These are phyloP conservation scores for Notechis scutatus DNA, from an alignment of 2,113 vertebrate genomes.

Conservation along the genomic window DNA sequence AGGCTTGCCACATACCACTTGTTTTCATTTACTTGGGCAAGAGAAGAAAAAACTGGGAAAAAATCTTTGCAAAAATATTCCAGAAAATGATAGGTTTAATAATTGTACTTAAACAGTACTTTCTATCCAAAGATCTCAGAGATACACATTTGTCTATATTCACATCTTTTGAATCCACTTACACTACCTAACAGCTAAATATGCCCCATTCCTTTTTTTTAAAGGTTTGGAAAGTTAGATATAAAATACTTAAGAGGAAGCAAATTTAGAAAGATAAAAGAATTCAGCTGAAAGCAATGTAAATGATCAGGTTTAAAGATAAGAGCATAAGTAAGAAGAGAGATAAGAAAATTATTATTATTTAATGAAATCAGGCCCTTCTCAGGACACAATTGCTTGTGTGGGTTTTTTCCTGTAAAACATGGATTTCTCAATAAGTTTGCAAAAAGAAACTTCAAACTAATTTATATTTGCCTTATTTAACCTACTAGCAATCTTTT, in stretches of 20 bases:
- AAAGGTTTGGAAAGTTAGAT: constrained; percentile 34
- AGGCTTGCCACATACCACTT: constrained; percentile 14
- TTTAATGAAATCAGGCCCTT: neutral
- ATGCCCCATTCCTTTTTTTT: constrained; percentile 7
- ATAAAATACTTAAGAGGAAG: constrained; percentile 13
- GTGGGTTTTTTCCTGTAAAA: neutral
- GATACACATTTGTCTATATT: constrained; percentile 31
- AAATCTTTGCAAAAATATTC: constrained; percentile 25
- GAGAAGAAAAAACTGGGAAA: neutral
- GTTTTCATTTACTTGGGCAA: constrained; percentile 31
- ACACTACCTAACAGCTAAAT: neutral
- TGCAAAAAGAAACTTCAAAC: neutral
- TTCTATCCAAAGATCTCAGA: constrained; percentile 31
- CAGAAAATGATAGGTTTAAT: constrained; percentile 49
- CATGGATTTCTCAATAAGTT: neutral
- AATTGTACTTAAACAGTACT: constrained; percentile 26
- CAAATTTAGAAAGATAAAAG: rapidly evolving
- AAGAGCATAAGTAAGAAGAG: neutral
- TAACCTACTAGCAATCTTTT: neutral
- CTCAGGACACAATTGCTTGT: neutral
- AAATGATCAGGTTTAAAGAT: neutral
- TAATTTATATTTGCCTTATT: neutral
- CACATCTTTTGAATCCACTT: constrained; percentile 5
- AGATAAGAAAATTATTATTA: neutral
- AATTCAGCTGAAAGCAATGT: neutral